Percentiles rank a stretch among this genome's conserved stretches.
phyloP scores from a whole-genome alignment of 2,113 vertebrate species.

The Tautogolabrus adspersus region DNA sequence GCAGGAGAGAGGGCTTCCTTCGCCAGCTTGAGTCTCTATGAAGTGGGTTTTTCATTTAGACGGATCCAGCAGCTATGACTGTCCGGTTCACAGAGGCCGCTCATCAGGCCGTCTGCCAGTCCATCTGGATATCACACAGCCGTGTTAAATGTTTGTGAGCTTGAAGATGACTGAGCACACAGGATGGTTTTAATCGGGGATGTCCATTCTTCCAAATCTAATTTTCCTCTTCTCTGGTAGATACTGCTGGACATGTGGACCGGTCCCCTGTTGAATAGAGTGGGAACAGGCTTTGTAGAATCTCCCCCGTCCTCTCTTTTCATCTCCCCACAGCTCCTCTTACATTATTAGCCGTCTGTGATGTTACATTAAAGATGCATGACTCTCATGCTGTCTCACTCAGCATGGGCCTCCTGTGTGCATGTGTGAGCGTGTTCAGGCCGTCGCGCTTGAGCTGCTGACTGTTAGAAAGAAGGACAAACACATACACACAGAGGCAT shows the following conservation, averaged over 20 bases:
- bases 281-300: conserved; percentile 22
- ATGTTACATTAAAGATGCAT: conserved; percentile 85
- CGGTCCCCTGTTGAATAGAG: background rate
- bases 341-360: conserved; percentile 82
- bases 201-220: conserved; percentile 29
- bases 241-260: background rate
- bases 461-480: conserved; percentile 29
- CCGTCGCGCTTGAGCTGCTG: conserved; percentile 31
- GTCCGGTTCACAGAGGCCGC: conserved; percentile 45
- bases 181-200: conserved; percentile 24
- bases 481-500: conserved; percentile 22
- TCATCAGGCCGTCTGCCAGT: conserved; percentile 53
- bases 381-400: conserved; percentile 80
- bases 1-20: conserved; percentile 6
- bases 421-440: conserved; percentile 32
- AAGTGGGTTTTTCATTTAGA: conserved; percentile 47
- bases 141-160: conserved; percentile 17
- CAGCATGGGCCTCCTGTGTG: conserved; percentile 62
- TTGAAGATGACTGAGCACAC: conserved; percentile 25
- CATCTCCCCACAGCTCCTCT: conserved; percentile 63
- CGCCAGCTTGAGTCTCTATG: conserved; percentile 13
- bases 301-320: conserved; percentile 16
- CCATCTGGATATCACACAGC: conserved; percentile 59
- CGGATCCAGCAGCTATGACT: background rate
- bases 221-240: conserved; percentile 5